Conservation (phyloP, 2,888 invertebrate genomes). For the Linyphia triangularis region DNA sequence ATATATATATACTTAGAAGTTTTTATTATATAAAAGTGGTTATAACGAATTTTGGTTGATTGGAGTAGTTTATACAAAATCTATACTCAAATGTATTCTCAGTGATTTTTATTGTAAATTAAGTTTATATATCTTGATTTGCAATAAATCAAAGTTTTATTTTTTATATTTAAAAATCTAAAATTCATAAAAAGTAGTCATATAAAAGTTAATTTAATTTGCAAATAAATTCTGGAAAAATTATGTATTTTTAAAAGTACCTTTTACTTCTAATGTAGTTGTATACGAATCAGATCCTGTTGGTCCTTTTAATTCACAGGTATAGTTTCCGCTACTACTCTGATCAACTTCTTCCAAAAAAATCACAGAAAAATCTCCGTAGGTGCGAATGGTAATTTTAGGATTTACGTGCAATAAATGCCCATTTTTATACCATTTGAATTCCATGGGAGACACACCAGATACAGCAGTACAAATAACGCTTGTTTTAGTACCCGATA, state of each 20-base stretch:
- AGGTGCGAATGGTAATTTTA: slow-evolving; percentile 22
- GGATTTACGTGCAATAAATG: slow-evolving; percentile 26
- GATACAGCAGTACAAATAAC: slow-evolving; percentile 75
- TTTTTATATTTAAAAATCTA: neutral
- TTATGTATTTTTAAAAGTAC: slow-evolving; percentile 13
- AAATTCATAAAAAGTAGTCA: neutral
- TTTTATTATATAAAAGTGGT: too few species aligned
- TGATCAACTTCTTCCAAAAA: slow-evolving; percentile 64
- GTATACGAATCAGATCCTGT: slow-evolving; percentile 66
- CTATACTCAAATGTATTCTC: too few species aligned
- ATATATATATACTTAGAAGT: too few species aligned
- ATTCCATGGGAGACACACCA: slow-evolving; percentile 75
- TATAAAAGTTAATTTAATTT: neutral
- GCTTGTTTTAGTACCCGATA: slow-evolving; percentile 69
- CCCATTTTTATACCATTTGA: slow-evolving; percentile 75
- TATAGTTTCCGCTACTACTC: slow-evolving; percentile 71
- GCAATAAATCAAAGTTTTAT: too few species aligned
- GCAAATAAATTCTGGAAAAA: neutral
- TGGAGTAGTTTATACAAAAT: too few species aligned
- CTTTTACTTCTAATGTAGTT: slow-evolving; percentile 57
- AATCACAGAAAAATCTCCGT: slow-evolving; percentile 68
- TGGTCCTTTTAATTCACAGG: slow-evolving; percentile 58
- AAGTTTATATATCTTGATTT: too few species aligned
- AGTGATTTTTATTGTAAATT: too few species aligned
- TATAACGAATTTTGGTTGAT: too few species aligned